Evolutionary conservation across 2,113 vertebrate genomes (phyloP).

Genomic region (Halcyon malimbica): DNA sequence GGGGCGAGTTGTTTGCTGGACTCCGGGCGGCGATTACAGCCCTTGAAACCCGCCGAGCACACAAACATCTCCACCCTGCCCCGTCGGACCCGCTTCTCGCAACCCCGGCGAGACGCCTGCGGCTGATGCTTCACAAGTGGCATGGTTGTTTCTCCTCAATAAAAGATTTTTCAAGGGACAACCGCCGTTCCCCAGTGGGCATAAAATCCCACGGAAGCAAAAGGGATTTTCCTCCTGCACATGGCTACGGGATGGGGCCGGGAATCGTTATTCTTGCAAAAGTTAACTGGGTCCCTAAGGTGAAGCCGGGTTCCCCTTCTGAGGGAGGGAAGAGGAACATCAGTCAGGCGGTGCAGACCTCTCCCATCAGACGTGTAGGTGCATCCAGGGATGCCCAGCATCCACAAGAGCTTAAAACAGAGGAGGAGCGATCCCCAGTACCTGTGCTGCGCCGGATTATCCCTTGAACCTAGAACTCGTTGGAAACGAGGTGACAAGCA

Average conservation of each 20-base stretch:
- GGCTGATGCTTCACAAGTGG: not conserved
- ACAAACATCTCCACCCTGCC: not conserved
- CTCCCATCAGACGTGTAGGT: not conserved
- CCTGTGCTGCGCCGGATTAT: not conserved
- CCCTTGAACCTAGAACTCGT: not conserved
- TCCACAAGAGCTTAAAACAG: not conserved
- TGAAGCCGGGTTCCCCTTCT: not conserved
- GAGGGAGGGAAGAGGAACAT: not conserved
- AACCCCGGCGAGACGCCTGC: not conserved
- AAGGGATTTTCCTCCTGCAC: not conserved
- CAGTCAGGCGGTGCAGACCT: not conserved
- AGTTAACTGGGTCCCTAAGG: not conserved
- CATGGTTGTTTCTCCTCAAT: not conserved
- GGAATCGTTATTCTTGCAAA: constrained; percentile 28
- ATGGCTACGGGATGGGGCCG: not conserved
- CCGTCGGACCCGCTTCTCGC: not conserved
- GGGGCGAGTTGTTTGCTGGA: not conserved
- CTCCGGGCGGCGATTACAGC: not conserved
- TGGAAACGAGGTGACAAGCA: not conserved
- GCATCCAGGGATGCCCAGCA: not conserved
- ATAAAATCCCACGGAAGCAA: not conserved
- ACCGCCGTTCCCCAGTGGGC: not conserved
- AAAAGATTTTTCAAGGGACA: not conserved
- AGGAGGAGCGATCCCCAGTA: not conserved
- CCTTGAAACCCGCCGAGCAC: not conserved